Evolutionary conservation across 1,140 invertebrate species (phyloP).

Genomic region (Nixonia krombeini): DNA sequence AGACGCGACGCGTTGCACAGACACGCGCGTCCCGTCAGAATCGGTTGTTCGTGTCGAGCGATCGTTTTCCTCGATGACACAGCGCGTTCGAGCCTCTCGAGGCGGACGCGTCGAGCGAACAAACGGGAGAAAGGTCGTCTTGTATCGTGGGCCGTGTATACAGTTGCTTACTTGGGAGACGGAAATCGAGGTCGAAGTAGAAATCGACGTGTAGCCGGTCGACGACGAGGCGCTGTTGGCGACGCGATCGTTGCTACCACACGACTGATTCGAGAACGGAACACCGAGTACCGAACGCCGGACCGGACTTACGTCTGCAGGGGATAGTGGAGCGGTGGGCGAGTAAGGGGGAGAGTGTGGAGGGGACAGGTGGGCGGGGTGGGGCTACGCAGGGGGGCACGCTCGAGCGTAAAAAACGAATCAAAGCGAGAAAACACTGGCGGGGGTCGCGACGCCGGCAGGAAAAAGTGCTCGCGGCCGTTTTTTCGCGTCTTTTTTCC

Average conservation of each 20-base stretch:
- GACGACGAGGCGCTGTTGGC: conserved; percentile 10
- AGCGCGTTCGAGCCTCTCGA: no score
- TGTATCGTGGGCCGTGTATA: no score
- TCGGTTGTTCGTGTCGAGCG: no score
- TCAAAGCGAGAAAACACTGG: background rate
- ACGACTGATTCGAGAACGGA: conserved; percentile 64
- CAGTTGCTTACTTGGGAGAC: background rate
- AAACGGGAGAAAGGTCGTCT: no score
- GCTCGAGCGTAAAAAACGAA: conserved; percentile 1
- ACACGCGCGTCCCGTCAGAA: no score
- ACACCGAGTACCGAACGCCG: conserved; percentile 45
- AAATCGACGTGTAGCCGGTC: conserved; percentile 48
- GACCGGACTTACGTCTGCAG: conserved; percentile 54
- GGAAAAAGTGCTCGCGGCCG: conserved; percentile 2
- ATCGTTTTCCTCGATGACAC: no score
- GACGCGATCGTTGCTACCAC: conserved; percentile 52
- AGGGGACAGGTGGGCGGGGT: conserved; percentile 34
- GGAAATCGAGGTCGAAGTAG: conserved; percentile 52
- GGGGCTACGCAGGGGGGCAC: conserved; percentile 6
- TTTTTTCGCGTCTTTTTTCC: background rate
- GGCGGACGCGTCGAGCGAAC: no score
- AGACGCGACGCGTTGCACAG: no score
- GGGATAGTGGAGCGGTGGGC: conserved; percentile 43
- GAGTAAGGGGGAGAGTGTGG: conserved; percentile 29
- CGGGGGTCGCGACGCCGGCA: background rate